These are phyloP conservation scores for Eumacrocentrus americanus DNA, from an alignment of 2,888 invertebrate species.

Conservation along the genomic window DNA sequence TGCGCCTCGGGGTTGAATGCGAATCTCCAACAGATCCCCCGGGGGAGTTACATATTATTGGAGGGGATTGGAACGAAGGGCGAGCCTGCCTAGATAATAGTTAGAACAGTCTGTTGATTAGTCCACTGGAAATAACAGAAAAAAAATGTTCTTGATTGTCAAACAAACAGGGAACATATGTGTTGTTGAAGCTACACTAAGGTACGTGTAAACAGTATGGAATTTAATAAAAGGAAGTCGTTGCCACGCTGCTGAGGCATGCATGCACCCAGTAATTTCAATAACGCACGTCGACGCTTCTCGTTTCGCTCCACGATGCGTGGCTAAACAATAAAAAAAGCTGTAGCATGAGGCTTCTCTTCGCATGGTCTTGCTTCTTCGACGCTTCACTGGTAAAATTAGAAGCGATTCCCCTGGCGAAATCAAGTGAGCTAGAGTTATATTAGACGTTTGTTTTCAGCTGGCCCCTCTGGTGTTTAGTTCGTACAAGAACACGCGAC, in stretches of 20 bases:
- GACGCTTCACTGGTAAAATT: not conserved
- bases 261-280: not conserved
- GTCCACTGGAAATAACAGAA: not conserved
- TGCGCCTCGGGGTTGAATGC: not conserved
- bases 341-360: no score
- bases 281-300: not conserved
- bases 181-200: no score
- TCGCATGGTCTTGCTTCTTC: not conserved
- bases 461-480: no score
- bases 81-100: no score
- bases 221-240: conserved; percentile 15
- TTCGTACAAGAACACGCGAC: no score
- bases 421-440: no score
- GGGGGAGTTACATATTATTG: conserved; percentile 19
- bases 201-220: not conserved
- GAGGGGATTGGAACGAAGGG: not conserved
- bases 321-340: no score
- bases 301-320: no score
- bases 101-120: no score
- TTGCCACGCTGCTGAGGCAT: conserved; percentile 3
- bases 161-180: not conserved
- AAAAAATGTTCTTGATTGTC: not conserved
- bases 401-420: conserved; percentile 1
- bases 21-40: conserved; percentile 3
- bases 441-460: no score